Evolutionary conservation across 2,797 vertebrate species (phyloP).

Genomic region (Arremon aurantiirostris): DNA sequence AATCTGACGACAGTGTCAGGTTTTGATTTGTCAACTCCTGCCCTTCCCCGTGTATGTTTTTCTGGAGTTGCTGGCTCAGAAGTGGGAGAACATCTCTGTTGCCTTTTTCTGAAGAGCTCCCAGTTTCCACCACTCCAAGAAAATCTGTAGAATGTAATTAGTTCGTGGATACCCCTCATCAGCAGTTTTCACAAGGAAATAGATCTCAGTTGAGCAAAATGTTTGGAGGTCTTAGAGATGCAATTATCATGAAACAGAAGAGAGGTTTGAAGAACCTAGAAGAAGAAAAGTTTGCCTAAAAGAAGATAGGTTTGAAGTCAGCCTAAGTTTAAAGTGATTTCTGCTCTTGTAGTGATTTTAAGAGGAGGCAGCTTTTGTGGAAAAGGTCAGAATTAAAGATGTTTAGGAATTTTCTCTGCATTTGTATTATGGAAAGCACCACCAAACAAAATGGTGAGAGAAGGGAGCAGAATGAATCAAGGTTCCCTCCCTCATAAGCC

Average conservation of each 20-base stretch:
- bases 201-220: neutral
- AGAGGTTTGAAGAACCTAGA: neutral
- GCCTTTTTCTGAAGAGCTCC: neutral
- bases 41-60: fast-evolving
- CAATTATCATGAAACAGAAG: neutral
- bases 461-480: neutral
- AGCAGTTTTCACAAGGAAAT: neutral
- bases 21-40: neutral
- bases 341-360: neutral
- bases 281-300: neutral
- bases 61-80: neutral
- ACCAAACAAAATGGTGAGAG: neutral
- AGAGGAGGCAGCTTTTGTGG: neutral
- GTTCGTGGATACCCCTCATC: neutral
- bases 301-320: neutral
- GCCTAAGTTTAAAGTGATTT: neutral
- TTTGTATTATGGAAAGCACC: neutral
- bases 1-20: neutral
- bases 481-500: neutral
- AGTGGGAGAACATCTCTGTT: neutral
- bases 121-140: neutral
- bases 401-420: neutral
- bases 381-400: neutral
- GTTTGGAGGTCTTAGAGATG: neutral
- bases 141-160: neutral